A percentile compares a stretch with the other conserved stretches of the same genome.
Conservation (phyloP, 2,888 invertebrate genomes). For the Muschampia plurimacula region DNA sequence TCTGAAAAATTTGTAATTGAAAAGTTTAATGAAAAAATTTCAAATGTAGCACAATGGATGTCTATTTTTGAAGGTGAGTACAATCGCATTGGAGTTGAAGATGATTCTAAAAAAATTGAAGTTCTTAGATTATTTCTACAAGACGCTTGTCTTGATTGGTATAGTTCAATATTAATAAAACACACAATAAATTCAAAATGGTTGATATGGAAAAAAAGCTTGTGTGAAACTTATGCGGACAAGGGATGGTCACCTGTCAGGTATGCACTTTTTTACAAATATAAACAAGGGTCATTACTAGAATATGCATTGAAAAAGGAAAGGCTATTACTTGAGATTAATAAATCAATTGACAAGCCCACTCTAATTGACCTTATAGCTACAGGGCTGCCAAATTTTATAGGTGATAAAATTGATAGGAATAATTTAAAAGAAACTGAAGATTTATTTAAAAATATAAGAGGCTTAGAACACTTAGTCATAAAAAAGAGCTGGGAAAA, state of each 20-base stretch:
- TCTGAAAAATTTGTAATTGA: constrained; percentile 11
- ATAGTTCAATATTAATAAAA: constrained; percentile 16
- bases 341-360: constrained; percentile 30
- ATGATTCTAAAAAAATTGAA: constrained; percentile 25
- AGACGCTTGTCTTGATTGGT: constrained; percentile 22
- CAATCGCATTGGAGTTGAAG: constrained; percentile 11
- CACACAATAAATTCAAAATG: constrained; percentile 11
- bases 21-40: constrained; percentile 30
- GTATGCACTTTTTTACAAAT: constrained; percentile 23
- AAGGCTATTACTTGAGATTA: constrained; percentile 34
- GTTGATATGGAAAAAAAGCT: constrained; percentile 20
- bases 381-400: constrained; percentile 26
- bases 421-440: constrained; percentile 14
- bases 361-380: constrained; percentile 27
- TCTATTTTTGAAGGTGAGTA: constrained; percentile 27
- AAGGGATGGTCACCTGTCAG: constrained; percentile 46
- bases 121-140: constrained; percentile 25
- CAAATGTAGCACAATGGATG: constrained; percentile 32
- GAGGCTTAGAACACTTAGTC: constrained; percentile 23
- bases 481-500: neutral
- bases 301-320: constrained; percentile 37
- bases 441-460: constrained; percentile 32
- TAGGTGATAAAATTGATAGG: constrained; percentile 34
- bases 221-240: constrained; percentile 45
- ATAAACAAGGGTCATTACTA: constrained; percentile 28